Evolutionary conservation across 2,113 vertebrate species (phyloP), one percentile per base, ranked within the genome.

Genomic region (Crocuta crocuta): DNA sequence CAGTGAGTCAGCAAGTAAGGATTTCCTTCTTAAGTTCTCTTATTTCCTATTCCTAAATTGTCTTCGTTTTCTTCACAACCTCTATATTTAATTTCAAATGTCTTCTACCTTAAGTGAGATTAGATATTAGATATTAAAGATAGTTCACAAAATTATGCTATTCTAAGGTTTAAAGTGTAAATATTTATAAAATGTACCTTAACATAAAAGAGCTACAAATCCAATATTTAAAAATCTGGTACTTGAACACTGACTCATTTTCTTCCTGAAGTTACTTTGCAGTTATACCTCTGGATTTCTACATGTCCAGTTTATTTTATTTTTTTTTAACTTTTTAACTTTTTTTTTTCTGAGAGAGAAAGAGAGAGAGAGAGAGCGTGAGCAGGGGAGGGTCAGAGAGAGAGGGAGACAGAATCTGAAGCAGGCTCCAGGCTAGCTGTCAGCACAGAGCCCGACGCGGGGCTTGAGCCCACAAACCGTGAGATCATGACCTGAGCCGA

Each of bases 11-110:
- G 33, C 43, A 35, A 70, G 58, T 73, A 61, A 55, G 2, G 16
- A 74, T 93, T 93, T 80, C 26, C 19, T 10, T 76, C 35, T 68
- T 73, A 35, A 88, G 17, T 94, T 58, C 85, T 71, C 80, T 82
- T 86, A 43, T 58, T 91, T 24, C 33, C 55, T 89, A 50, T 50
- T 95, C 35, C 76, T 35, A 12, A 78, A 84, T 93, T 94, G 93
- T 87, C 63, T 93, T 95, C 10, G 84, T 33, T 63, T 79, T 63
- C 28, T 85, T 58, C 66, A 61, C 43, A 68, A 76, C 87, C 39
- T 84, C 61, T 2, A 2, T 85, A 88, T 89, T 2, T 81, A 93
- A 86, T 95, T 80, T 96, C 12, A 55, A 83, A n/a, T 89, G n/a
- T 84, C 13, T 91, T 87, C 91, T 16, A 79, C 7, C 12, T 33